Conservation (phyloP, 2,888 invertebrate genomes). For the Pterostichus niger region DNA sequence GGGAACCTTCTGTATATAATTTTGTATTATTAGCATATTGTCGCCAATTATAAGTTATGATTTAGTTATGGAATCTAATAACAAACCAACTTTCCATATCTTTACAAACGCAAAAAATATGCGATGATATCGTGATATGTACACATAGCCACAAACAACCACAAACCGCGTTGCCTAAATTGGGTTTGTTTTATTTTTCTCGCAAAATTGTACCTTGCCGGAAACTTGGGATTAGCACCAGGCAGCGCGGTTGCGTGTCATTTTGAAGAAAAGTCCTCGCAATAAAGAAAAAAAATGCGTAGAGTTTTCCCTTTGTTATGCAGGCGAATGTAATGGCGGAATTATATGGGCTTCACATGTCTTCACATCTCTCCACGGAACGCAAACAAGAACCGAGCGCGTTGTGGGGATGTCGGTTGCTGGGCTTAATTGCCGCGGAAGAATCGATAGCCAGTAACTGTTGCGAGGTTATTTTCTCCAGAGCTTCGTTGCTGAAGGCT, state of each 20-base stretch:
- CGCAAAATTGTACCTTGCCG: background rate
- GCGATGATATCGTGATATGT: background rate
- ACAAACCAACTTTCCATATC: no score
- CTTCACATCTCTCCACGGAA: slow-evolving; percentile 3
- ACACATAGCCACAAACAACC: background rate
- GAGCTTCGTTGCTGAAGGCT: background rate
- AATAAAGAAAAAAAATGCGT: slow-evolving; percentile 44
- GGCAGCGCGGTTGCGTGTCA: background rate
- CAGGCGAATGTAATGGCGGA: slow-evolving; percentile 46
- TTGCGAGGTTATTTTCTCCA: slow-evolving; percentile 15
- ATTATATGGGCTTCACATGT: slow-evolving; percentile 47
- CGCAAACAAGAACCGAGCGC: background rate
- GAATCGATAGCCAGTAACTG: slow-evolving; percentile 3
- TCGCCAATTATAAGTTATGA: no score
- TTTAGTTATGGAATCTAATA: no score
- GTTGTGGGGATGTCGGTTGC: background rate
- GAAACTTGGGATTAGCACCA: slow-evolving; percentile 44
- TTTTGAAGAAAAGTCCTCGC: slow-evolving; percentile 42
- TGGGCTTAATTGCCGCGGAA: slow-evolving; percentile 9
- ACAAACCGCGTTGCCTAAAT: slow-evolving; percentile 10
- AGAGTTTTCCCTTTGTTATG: slow-evolving; percentile 52
- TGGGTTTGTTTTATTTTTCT: slow-evolving; percentile 55
- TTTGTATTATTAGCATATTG: no score
- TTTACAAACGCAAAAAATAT: background rate
- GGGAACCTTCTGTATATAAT: no score